Percentiles rank a stretch among this genome's conserved stretches.
Evolutionary conservation across 2,797 vertebrate species (phyloP).

Genomic region (Anolis apletophallus): DNA sequence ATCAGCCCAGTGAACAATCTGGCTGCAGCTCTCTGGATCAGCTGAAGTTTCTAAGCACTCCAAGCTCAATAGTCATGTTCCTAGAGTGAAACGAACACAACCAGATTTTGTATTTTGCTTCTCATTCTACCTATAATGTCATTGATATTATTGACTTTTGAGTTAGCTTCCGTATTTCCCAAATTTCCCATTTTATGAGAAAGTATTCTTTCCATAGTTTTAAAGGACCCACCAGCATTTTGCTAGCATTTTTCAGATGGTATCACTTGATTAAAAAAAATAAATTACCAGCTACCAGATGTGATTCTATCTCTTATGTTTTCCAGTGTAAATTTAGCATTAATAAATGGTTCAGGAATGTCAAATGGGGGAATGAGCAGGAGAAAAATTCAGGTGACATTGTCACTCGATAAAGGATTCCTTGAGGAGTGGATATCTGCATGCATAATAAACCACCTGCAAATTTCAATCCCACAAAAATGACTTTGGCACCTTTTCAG

Average conservation of each 20-base stretch:
- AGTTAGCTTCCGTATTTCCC: slow-evolving; percentile 35
- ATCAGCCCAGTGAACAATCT: too few species aligned
- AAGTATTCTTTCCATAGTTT: slow-evolving; percentile 23
- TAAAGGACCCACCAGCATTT: slow-evolving; percentile 10
- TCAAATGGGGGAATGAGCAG: slow-evolving; percentile 11
- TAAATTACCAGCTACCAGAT: not conserved
- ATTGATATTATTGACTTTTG: not conserved
- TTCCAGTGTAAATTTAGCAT: slow-evolving; percentile 46
- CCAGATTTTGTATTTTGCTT: not conserved
- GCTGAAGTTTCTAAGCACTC: too few species aligned
- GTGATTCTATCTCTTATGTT: not conserved
- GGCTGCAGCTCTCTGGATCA: too few species aligned
- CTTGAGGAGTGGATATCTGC: slow-evolving; percentile 44
- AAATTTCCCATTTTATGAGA: slow-evolving; percentile 32
- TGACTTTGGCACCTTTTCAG: slow-evolving; percentile 27
- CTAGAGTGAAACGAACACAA: not conserved
- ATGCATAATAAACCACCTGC: slow-evolving; percentile 39
- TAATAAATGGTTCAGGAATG: slow-evolving; percentile 25
- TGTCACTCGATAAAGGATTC: slow-evolving; percentile 63
- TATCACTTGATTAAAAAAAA: not conserved
- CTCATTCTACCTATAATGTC: not conserved
- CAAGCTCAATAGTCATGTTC: not conserved
- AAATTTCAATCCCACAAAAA: slow-evolving; percentile 57
- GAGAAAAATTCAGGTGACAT: slow-evolving; percentile 42
- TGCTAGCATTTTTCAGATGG: slow-evolving; percentile 26